These are phyloP conservation scores for Drosophila limbata DNA, from an alignment of 2,888 invertebrate species.

Conservation along the genomic window DNA sequence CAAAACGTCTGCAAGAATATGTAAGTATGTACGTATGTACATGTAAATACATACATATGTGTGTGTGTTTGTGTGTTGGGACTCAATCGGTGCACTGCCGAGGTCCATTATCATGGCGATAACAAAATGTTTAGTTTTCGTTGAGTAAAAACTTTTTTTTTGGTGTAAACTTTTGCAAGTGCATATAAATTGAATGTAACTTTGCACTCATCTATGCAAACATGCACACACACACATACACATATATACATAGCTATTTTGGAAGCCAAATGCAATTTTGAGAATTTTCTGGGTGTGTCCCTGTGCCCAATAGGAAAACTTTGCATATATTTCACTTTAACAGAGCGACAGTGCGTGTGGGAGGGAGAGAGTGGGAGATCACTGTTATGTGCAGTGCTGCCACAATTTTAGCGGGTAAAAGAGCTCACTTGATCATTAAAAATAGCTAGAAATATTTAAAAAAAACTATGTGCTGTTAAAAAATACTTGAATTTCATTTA, in stretches of 20 bases:
- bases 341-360: conserved; percentile 21
- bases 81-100: conserved; percentile 53
- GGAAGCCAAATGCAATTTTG: conserved; percentile 65
- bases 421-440: neutral
- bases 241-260: conserved; percentile 34
- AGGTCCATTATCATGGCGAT: conserved; percentile 74
- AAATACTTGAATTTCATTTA: neutral
- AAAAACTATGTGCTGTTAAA: neutral
- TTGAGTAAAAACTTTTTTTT: conserved; percentile 62
- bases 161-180: conserved; percentile 73
- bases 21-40: conserved; percentile 1
- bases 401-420: neutral
- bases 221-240: conserved; percentile 36
- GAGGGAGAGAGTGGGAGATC: neutral
- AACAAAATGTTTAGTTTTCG: conserved; percentile 79
- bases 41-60: conserved; percentile 10
- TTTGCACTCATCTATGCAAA: conserved; percentile 77
- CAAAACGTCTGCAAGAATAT: conserved; percentile 6
- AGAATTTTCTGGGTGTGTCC: conserved; percentile 53
- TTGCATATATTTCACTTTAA: conserved; percentile 73
- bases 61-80: conserved; percentile 10
- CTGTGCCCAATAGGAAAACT: conserved; percentile 58
- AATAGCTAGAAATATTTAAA: neutral
- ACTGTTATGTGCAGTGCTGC: neutral
- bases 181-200: conserved; percentile 78